Base-by-base conservation (phyloP, 2,888 invertebrate species). In the Scaptodrosophila latifasciaeformis region DNA sequence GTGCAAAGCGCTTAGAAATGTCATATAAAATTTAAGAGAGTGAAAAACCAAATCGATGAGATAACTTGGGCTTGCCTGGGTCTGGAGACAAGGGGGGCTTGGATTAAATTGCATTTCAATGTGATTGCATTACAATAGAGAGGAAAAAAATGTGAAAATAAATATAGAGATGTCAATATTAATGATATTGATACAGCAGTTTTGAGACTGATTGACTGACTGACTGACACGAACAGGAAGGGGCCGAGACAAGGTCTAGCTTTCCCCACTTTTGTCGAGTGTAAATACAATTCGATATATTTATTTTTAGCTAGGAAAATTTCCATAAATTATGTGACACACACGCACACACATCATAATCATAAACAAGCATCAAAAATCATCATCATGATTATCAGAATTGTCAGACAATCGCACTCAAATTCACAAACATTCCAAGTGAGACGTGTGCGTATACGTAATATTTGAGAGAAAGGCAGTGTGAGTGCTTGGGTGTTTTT, bases 11-110 rank as follows among this genome's bases (percentile, higher is more conserved):
- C 54, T 57, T 71, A 65, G 54, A 61, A 70, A 66, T 60, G 63
- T 68, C 66, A 68, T 66, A 56, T 70, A 59, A 66, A 68, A 64
- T 68, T 58, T 45, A 63, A 67, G 66, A 60, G 60, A 57, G 21
- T 49, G 55, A 58, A 47, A 54, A 35, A 51, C 59, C 46, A 24
- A 27, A 48, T 29, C 39, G 4, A 42, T 12, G 2, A 24, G n/a
- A 19, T 42, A 2, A 3, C 17, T n/a, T 24, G 24, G 24, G 24
- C 7, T 24, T 24, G 24, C 24, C 7, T 3, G 24, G 24, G 4
- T 24, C 15, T n/a, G 15, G n/a, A 15, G 12, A 19, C 40, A 30
- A 44, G 43, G 49, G 49, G 49, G 49, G n/a, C n/a, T n/a, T n/a
- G n/a, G n/a, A n/a, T n/a, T n/a, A n/a, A n/a, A n/a, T n/a, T n/a